phyloP scores from a whole-genome alignment of 2,888 invertebrate species.

The Acanthosoma haemorrhoidale region DNA sequence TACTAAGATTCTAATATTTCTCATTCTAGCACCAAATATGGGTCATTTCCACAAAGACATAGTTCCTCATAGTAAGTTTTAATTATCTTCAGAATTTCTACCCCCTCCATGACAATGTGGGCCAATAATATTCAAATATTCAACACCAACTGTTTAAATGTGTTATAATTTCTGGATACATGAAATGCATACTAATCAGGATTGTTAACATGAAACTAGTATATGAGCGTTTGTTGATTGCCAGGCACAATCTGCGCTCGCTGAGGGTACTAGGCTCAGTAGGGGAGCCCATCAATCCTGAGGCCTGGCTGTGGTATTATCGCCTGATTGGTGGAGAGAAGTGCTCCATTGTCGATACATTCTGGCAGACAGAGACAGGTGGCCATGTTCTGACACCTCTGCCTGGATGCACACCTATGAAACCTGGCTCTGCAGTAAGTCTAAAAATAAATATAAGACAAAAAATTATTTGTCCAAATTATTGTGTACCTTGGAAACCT shows the following conservation, averaged over 20 bases:
- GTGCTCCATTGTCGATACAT: constrained; percentile 94
- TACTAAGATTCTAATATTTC: too few species aligned
- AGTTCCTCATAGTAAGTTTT: too few species aligned
- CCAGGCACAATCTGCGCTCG: constrained; percentile 61
- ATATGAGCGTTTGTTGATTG: too few species aligned
- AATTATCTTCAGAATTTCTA: too few species aligned
- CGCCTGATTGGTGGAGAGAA: constrained; percentile 70
- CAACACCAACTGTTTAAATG: too few species aligned
- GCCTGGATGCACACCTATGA: constrained; percentile 93
- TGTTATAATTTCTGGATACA: too few species aligned
- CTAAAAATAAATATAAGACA: neutral
- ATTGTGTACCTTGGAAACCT: neutral
- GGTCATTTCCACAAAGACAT: too few species aligned
- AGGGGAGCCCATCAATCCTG: constrained; percentile 97
- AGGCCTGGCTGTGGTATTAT: constrained; percentile 97
- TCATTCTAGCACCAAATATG: too few species aligned
- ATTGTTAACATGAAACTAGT: too few species aligned
- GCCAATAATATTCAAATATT: too few species aligned
- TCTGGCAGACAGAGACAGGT: constrained; percentile 99
- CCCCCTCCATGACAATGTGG: too few species aligned
- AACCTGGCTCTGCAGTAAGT: constrained; percentile 94
- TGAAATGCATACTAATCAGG: too few species aligned
- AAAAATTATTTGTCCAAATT: neutral
- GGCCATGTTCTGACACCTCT: constrained; percentile 94
- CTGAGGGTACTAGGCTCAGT: constrained; percentile 88